Conservation (phyloP, 2,888 invertebrate genomes). For the Trypoxylon attenuatum region DNA sequence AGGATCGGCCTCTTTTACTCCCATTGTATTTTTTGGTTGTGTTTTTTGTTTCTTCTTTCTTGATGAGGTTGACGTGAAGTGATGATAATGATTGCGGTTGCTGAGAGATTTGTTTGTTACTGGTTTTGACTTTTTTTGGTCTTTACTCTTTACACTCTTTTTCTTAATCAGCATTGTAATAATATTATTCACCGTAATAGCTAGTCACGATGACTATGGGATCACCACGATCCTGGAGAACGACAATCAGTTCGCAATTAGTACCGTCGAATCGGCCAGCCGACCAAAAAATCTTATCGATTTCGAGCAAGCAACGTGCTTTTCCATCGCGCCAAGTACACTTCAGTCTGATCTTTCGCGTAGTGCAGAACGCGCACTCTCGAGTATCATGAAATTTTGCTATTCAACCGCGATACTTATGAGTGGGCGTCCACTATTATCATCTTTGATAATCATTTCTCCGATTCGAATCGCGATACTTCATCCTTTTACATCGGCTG, state of each 20-base stretch:
- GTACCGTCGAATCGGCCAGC: neutral
- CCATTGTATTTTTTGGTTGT: constrained; percentile 52
- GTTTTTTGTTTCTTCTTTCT: constrained; percentile 60
- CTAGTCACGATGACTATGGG: constrained; percentile 42
- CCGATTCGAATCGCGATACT: constrained; percentile 5
- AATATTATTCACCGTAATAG: constrained; percentile 48
- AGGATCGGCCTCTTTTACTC: constrained; percentile 52
- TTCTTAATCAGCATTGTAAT: constrained; percentile 65
- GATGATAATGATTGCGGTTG: constrained; percentile 72
- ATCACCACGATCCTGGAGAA: neutral
- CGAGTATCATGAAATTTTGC: no score
- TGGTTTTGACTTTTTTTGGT: constrained; percentile 60
- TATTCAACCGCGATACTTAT: constrained; percentile 5
- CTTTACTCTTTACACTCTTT: constrained; percentile 61
- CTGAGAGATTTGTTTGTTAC: constrained; percentile 72
- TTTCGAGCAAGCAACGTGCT: no score
- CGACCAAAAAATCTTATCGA: neutral
- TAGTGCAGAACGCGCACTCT: no score
- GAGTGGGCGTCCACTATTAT: constrained; percentile 2
- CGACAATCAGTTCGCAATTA: constrained; percentile 4
- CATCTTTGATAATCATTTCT: no score
- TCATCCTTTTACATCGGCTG: constrained; percentile 4
- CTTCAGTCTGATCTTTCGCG: no score
- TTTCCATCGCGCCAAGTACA: no score
- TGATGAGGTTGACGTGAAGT: constrained; percentile 67